Base-by-base conservation (phyloP, 2,797 vertebrate species). In the Centropyge bicolor region DNA sequence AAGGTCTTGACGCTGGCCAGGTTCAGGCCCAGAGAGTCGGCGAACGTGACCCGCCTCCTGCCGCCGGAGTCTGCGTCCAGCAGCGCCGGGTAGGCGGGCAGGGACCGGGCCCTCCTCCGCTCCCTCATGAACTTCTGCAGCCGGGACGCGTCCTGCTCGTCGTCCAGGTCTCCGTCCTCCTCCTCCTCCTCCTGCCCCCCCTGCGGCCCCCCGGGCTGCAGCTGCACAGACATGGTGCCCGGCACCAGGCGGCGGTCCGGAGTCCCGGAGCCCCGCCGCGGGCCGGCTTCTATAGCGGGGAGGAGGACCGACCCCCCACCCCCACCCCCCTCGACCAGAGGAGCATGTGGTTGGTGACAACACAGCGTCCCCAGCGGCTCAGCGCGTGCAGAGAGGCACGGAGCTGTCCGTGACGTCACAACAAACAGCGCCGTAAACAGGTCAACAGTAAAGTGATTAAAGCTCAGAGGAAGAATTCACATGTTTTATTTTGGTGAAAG, bases 1-100 rank as follows among this genome's bases (percentile, higher is more conserved):
- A 97, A 98, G 94, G 96, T 96, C 87, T 96, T 97, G 52, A 98
- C 95, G 82, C 96, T 96, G 80, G 96, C 96, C 84, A 98, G 94
- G 77, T 87, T 93, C 80, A 97, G 91, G 1, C 97, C 97, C 89
- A 98, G 62, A 1, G 97, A 88, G 91, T 98, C 97, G 0, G 97
- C 97, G 84, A 98, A 98, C 92, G 96, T 96, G 19, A 98, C 97
- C 45, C 95, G 92, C 92, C 98, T 98, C 82, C 96, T 88, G 36
- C 88, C 6, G 3, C 12, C 88, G 4, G 84, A 46, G 22, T 78
- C 75, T 0, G 68, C 78, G 66, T 78, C 75, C 72, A 91, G 90
- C 2, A 94, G 89, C 60, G 40, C 90, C 5, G 94, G 92, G 78
- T 84, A 94, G 1, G 94, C 93, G 12, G 95, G 95, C 71, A 96